These are phyloP conservation scores for Syngnathus rostellatus DNA, from an alignment of 2,797 vertebrate genomes.

Conservation along the genomic window DNA sequence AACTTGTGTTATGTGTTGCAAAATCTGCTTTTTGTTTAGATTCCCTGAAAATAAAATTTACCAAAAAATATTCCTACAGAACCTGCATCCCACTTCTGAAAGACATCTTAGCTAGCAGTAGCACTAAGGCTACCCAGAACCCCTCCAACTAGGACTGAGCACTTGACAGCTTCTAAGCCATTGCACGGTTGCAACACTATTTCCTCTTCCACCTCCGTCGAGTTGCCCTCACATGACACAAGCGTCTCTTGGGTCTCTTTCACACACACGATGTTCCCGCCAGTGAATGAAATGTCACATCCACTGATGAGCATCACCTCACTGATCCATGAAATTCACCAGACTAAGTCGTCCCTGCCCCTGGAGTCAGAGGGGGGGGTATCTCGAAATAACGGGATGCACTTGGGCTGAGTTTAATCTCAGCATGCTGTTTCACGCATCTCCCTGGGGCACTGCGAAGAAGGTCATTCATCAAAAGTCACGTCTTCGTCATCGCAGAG, in stretches of 20 bases:
- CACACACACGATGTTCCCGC: slow-evolving; percentile 19
- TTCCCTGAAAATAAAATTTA: no score
- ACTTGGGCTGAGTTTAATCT: slow-evolving; percentile 26
- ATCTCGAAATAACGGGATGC: slow-evolving; percentile 30
- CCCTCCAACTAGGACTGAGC: neutral
- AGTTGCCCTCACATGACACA: slow-evolving; percentile 11
- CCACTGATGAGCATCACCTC: slow-evolving; percentile 41
- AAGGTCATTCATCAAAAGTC: slow-evolving; percentile 57
- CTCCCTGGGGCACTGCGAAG: slow-evolving; percentile 35
- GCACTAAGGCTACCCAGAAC: no score
- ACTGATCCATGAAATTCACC: slow-evolving; percentile 40
- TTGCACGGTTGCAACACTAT: slow-evolving; percentile 1
- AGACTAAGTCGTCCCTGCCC: slow-evolving; percentile 11
- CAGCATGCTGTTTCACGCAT: slow-evolving; percentile 19
- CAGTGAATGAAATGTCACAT: slow-evolving; percentile 47
- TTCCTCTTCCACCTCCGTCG: slow-evolving; percentile 13
- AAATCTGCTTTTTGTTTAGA: no score
- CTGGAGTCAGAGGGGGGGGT: slow-evolving; percentile 7
- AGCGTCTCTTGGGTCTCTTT: slow-evolving; percentile 13
- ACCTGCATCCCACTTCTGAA: no score
- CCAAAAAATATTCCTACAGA: no score
- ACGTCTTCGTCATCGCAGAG: slow-evolving; percentile 52
- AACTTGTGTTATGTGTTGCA: no score
- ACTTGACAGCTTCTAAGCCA: neutral
- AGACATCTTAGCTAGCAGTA: no score